These are phyloP conservation scores for Phrynosoma blainvillii DNA, from an alignment of 2,113 vertebrate genomes.

Conservation along the genomic window DNA sequence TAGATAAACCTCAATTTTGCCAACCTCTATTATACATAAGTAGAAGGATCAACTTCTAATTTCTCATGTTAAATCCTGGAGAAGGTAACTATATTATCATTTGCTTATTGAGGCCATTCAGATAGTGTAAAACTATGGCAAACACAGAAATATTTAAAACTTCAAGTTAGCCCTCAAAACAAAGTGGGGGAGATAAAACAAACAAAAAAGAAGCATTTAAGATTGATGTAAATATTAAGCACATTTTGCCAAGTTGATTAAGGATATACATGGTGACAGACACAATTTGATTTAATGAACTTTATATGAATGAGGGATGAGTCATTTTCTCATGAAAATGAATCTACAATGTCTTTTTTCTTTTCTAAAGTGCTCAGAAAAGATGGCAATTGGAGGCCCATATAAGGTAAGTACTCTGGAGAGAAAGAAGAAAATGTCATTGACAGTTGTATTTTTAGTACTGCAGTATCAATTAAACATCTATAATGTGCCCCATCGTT, in stretches of 20 bases:
- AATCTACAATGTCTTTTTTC: constrained; percentile 19
- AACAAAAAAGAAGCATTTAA: background rate
- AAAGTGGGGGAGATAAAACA: background rate
- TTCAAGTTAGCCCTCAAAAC: constrained; percentile 28
- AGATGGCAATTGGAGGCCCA: background rate
- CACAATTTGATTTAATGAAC: constrained; percentile 31
- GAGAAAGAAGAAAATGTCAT: constrained; percentile 13
- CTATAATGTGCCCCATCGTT: background rate
- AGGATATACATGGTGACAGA: constrained; percentile 13
- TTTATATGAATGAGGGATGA: constrained; percentile 14
- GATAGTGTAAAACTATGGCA: constrained; percentile 18
- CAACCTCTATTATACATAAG: constrained; percentile 80
- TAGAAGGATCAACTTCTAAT: constrained; percentile 82
- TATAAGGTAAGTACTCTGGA: constrained; percentile 21
- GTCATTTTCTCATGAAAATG: constrained; percentile 36
- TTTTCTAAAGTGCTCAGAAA: constrained; percentile 18
- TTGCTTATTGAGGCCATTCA: constrained; percentile 39
- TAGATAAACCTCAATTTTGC: constrained; percentile 83
- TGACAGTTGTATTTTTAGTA: background rate
- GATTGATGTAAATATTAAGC: background rate
- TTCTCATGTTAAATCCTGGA: constrained; percentile 77
- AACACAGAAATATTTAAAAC: constrained; percentile 31
- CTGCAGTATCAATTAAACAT: background rate
- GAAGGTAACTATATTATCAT: constrained; percentile 51
- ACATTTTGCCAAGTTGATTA: background rate